Base-by-base conservation (phyloP, 2,888 invertebrate genomes). In the Branchellion lobata region DNA sequence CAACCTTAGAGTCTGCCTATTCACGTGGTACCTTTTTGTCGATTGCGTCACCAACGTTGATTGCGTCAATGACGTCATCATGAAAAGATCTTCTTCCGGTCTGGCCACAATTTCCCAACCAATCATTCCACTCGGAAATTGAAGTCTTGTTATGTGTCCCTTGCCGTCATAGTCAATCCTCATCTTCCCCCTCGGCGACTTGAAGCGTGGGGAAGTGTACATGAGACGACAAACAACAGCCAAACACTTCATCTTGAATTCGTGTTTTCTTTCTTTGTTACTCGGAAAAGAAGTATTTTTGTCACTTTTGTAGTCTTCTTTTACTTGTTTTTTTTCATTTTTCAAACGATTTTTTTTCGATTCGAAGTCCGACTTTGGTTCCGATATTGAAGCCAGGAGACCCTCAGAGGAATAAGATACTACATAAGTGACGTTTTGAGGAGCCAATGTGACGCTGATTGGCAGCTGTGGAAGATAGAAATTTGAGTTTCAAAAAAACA, bases 21-120 rank as follows among this genome's bases (percentile, higher is more conserved):
- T n/a, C n/a, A 57, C 24, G 3, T 57, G 61, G n/a, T 14, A 57
- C 61, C n/a, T 57, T n/a, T 5, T 24, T 5, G 61, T 57, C 21
- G n/a, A 5, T 57, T 57, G 61, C 3, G 61, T n/a, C 5, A n/a
- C 21, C 61, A 57, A 18, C n/a, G 61, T 18, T n/a, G 61, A 57
- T 24, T 57, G 3, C 11, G n/a, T 8, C 8, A 57, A n/a, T 57
- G 61, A 24, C 61, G 21, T n/a, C 21, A 57, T 18, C 61, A 57
- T 57, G 61, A 57, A 57, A 24, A 57, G 61, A 57, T n/a, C 61
- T 24, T 57, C 61, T 57, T 57, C n/a, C n/a, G 61, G 61, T 5
- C 61, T 57, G 5, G 61, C 21, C 5, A 57, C 61, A 57, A 24
- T 5, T n/a, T n/a, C n/a, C 61, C 61, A 57, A n/a, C 61, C 61